phyloP scores from a whole-genome alignment of 2,113 vertebrate genomes.

The Nerophis lumbriciformis region DNA sequence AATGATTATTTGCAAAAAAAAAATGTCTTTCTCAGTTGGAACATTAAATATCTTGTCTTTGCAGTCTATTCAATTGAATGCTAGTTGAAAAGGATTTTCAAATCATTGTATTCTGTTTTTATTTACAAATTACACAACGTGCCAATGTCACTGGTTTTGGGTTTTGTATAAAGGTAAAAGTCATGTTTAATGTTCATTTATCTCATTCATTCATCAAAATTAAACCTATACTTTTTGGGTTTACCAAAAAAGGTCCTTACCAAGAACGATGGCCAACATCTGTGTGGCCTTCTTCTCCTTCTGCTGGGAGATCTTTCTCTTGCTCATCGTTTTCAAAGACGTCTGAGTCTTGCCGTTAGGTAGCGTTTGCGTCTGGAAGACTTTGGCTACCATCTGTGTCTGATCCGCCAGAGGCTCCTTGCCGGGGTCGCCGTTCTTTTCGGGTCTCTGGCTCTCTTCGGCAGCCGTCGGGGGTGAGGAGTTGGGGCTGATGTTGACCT shows the following conservation, averaged over 20 bases:
- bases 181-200: too few relatives aligned
- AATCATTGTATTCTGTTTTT: too few relatives aligned
- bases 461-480: slow-evolving; percentile 69
- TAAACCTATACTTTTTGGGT: too few relatives aligned
- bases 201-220: too few relatives aligned
- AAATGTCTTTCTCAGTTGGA: too few relatives aligned
- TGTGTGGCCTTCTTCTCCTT: slow-evolving; percentile 99
- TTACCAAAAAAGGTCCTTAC: slow-evolving; percentile 65
- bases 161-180: too few relatives aligned
- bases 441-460: slow-evolving; percentile 74
- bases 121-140: too few relatives aligned
- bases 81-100: too few relatives aligned
- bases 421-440: slow-evolving; percentile 82
- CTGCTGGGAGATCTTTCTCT: slow-evolving; percentile 94
- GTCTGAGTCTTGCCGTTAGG: slow-evolving; percentile 91
- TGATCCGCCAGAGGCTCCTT: slow-evolving; percentile 58
- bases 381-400: slow-evolving; percentile 72
- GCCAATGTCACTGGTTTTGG: too few relatives aligned
- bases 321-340: slow-evolving; percentile 86
- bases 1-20: too few relatives aligned
- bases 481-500: slow-evolving; percentile 73
- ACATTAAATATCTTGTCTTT: too few relatives aligned
- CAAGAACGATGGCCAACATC: slow-evolving; percentile 97
- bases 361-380: slow-evolving; percentile 89
- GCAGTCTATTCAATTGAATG: too few relatives aligned